Evolutionary conservation across 2,888 invertebrate species (phyloP).

Genomic region (Horisme vitalbata): DNA sequence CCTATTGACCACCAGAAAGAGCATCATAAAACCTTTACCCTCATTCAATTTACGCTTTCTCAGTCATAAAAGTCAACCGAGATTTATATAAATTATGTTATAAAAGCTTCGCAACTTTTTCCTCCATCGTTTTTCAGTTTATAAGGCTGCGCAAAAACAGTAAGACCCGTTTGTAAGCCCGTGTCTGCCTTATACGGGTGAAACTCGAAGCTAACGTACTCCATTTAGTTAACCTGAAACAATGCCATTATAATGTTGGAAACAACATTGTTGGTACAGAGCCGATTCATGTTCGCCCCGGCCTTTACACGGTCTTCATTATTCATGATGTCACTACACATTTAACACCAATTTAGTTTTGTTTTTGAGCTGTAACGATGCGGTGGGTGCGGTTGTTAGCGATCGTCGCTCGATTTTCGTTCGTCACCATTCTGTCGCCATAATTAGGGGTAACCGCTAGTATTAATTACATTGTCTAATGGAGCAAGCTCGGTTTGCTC

Average conservation of each 20-base stretch:
- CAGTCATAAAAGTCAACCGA: constrained; percentile 26
- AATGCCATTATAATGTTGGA: constrained; percentile 60
- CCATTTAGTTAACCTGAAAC: constrained; percentile 51
- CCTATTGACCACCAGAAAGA: constrained; percentile 27
- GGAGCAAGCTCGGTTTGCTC: constrained; percentile 64
- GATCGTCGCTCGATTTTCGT: constrained; percentile 60
- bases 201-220: constrained; percentile 27
- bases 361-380: constrained; percentile 50
- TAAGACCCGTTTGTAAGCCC: constrained; percentile 19
- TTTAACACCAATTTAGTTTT: constrained; percentile 56
- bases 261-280: constrained; percentile 51
- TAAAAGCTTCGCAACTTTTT: constrained; percentile 25
- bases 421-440: constrained; percentile 64
- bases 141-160: constrained; percentile 21
- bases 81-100: constrained; percentile 30
- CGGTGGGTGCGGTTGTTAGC: constrained; percentile 65
- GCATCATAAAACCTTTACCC: constrained; percentile 29
- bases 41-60: constrained; percentile 28
- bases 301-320: constrained; percentile 54
- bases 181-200: constrained; percentile 19
- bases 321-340: constrained; percentile 60
- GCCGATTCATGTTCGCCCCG: constrained; percentile 31
- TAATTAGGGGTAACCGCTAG: constrained; percentile 74
- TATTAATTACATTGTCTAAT: constrained; percentile 81
- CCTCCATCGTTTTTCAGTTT: constrained; percentile 23